phyloP scores from a whole-genome alignment of 2,797 vertebrate genomes.

The Ciconia nigra region DNA sequence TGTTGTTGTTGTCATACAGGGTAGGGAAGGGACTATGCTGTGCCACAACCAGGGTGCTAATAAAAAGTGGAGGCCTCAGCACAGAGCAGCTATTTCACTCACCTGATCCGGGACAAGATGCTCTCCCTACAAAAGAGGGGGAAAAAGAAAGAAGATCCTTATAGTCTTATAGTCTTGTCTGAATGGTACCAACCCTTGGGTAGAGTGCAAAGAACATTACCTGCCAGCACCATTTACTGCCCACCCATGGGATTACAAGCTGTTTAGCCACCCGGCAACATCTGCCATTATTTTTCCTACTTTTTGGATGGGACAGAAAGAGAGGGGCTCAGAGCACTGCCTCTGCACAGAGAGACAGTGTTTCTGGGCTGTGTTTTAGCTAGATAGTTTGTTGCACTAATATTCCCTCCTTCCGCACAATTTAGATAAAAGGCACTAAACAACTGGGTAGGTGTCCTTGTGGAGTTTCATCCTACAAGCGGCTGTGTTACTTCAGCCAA shows the following conservation, averaged over 20 bases:
- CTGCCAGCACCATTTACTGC: background rate
- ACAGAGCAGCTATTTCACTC: background rate
- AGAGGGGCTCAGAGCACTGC: background rate
- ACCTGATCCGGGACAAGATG: slow-evolving; percentile 4
- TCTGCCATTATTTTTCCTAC: background rate
- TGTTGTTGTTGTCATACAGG: background rate
- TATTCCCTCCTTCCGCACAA: background rate
- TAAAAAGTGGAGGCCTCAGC: background rate
- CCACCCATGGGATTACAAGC: background rate
- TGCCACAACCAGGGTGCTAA: background rate
- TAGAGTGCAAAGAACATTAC: background rate
- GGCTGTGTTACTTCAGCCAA: background rate
- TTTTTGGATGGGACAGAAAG: background rate
- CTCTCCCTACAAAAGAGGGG: background rate
- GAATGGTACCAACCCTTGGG: background rate
- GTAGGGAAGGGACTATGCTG: background rate
- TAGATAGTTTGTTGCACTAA: background rate
- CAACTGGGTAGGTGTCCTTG: background rate
- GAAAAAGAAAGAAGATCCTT: background rate
- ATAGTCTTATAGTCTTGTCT: background rate
- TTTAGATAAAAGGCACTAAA: background rate
- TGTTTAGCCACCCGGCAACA: background rate
- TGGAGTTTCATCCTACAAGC: background rate
- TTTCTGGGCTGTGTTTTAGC: background rate
- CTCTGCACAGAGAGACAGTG: background rate